Evolutionary conservation across 2,797 vertebrate genomes (phyloP), one percentile per base, ranked within the genome.

Genomic region (Alcedo quadribrachys): DNA sequence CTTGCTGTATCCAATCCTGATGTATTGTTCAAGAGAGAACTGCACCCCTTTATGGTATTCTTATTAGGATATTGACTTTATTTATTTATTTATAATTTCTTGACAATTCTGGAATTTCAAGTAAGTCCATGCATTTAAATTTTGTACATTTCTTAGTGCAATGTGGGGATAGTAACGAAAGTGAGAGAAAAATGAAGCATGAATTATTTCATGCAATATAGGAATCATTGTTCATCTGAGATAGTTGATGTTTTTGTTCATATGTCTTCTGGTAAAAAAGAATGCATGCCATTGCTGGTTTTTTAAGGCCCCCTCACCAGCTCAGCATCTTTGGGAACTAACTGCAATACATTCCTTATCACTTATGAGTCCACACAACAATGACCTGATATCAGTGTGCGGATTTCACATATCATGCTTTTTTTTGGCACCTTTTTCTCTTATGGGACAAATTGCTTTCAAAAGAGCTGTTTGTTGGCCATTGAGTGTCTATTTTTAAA

Each of bases 51-150:
- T 32, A 25, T 30, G 5, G 6, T 12, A 30, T 57, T 84, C 25
- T 32, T 35, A 13, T 17, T 2, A 42, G 3, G 10, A 5, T 69
- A 35, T 18, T n/a, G 9, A 81, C 46, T 17, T 1, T 2, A 0
- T 42, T n/a, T 77, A 43, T 32, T 0, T 37, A 40, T 28, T 33
- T 33, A 9, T 5, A 37, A 60, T 8, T 22, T 75, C 86, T 67
- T 43, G 22, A 3, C 73, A 66, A 12, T 27, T 57, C 35, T 37
- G 7, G 3, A 43, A 18, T 68, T 91, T 78, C 17, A 66, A 19
- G 9, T 27, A 32, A 21, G 54, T 68, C 5, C 4, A 2, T 6
- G 78, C 12, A 5, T 84, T 63, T 53, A 7, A 15, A 13, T 58
- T 65, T 71, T 74, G 16, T 45, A 40, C 8, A 13, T 75, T 82